phyloP scores from a whole-genome alignment of 2,888 invertebrate genomes.

The Parnassius glacialis region DNA sequence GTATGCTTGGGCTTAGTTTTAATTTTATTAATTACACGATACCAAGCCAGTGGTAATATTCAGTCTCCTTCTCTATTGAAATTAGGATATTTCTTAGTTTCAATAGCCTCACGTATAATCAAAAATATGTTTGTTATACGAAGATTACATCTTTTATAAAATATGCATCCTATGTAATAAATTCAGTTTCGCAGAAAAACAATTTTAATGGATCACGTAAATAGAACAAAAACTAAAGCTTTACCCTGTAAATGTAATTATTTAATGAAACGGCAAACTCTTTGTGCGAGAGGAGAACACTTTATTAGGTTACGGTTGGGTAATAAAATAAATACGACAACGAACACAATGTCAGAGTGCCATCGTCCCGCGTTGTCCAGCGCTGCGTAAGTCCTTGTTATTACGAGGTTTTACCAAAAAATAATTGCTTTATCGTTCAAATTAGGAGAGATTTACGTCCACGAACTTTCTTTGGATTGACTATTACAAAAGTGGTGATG shows the following conservation, averaged over 20 bases:
- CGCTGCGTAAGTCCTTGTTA: neutral
- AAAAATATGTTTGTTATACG: too few species aligned
- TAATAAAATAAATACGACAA: conserved; percentile 61
- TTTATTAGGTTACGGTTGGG: conserved; percentile 68
- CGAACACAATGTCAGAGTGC: conserved; percentile 8
- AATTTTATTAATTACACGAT: too few species aligned
- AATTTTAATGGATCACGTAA: conserved; percentile 40
- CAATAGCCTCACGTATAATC: too few species aligned
- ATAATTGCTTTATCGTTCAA: too few species aligned
- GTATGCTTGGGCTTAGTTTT: too few species aligned
- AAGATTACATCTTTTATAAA: neutral
- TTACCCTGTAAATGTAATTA: conserved; percentile 60
- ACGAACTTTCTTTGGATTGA: too few species aligned
- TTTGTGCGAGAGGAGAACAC: conserved; percentile 59
- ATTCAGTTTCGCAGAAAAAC: conserved; percentile 58
- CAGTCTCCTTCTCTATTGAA: too few species aligned
- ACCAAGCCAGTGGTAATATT: too few species aligned
- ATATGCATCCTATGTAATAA: conserved; percentile 42
- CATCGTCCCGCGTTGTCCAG: neutral
- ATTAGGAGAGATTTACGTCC: too few species aligned
- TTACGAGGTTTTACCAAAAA: too few species aligned
- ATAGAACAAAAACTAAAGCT: conserved; percentile 47
- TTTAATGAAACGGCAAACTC: conserved; percentile 68
- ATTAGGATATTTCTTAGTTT: too few species aligned
- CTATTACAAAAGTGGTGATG: too few species aligned